A percentile compares a stretch with the other conserved stretches of the same genome.
Conservation (phyloP, 1,140 invertebrate species). For the Solenopsis invicta region DNA sequence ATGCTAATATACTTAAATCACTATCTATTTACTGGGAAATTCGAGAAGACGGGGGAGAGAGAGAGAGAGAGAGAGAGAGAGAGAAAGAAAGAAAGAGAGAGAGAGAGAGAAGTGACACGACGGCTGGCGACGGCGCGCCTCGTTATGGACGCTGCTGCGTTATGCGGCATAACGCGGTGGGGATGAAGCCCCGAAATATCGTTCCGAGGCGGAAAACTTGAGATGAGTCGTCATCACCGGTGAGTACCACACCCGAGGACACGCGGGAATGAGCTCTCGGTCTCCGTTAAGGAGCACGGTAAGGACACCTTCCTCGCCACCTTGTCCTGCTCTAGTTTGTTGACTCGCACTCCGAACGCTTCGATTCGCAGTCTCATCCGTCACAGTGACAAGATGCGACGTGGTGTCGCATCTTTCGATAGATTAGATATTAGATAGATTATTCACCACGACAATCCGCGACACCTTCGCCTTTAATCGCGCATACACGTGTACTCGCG, state of each 20-base stretch:
- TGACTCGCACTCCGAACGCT: background rate
- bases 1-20: no score
- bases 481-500: background rate
- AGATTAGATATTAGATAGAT: background rate
- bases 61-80: no score
- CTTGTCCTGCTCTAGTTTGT: background rate
- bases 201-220: conserved; percentile 40
- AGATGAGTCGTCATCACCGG: conserved; percentile 59
- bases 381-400: conserved; percentile 38
- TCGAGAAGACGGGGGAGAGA: background rate
- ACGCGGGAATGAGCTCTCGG: conserved; percentile 56
- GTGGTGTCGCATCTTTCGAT: no score
- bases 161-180: conserved; percentile 58
- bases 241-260: conserved; percentile 26
- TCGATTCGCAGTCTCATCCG: conserved; percentile 26
- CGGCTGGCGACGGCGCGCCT: background rate
- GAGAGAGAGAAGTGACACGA: background rate
- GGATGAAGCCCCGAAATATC: conserved; percentile 72
- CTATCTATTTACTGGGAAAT: no score
- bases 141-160: conserved; percentile 12
- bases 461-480: no score
- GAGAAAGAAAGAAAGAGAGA: background rate
- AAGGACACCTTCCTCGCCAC: conserved; percentile 40
- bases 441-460: background rate
- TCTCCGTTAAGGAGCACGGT: conserved; percentile 58